Conservation (phyloP, 2,113 vertebrate species). For the Lepus europaeus region DNA sequence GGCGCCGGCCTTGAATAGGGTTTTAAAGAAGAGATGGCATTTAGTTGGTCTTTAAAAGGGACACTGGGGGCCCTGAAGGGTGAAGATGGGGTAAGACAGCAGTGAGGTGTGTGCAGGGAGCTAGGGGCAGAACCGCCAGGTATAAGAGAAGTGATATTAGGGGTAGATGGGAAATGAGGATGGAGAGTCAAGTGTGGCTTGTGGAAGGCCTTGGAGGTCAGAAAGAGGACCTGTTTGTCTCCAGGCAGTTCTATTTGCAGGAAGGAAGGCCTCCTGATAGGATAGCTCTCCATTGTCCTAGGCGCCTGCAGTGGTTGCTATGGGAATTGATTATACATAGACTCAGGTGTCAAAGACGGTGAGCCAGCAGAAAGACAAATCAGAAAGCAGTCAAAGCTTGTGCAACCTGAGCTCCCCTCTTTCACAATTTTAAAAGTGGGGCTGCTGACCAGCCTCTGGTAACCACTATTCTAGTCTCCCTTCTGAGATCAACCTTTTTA, state of each 20-base stretch:
- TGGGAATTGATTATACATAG: constrained; percentile 61
- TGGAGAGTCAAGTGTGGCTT: constrained; percentile 28
- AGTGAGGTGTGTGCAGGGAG: neutral
- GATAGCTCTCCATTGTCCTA: neutral
- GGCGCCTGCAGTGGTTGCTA: constrained; percentile 32
- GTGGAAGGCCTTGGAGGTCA: neutral
- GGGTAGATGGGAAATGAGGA: neutral
- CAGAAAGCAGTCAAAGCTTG: constrained; percentile 3
- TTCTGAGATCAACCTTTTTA: neutral
- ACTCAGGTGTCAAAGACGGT: constrained; percentile 65
- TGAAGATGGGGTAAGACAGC: neutral
- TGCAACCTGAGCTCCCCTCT: neutral
- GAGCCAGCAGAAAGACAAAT: constrained; percentile 54
- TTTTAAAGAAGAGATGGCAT: constrained; percentile 24
- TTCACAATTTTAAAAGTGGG: constrained; percentile 7
- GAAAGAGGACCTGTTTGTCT: neutral
- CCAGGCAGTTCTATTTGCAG: neutral
- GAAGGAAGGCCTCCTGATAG: neutral
- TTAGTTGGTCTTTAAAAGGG: neutral
- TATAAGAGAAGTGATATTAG: neutral
- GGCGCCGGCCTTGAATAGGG: too few species aligned
- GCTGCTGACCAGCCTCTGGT: neutral
- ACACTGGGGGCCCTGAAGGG: neutral
- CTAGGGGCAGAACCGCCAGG: neutral
- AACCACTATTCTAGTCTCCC: neutral